Conservation (phyloP, 2,888 invertebrate species). For the Synergus laeviventris region DNA sequence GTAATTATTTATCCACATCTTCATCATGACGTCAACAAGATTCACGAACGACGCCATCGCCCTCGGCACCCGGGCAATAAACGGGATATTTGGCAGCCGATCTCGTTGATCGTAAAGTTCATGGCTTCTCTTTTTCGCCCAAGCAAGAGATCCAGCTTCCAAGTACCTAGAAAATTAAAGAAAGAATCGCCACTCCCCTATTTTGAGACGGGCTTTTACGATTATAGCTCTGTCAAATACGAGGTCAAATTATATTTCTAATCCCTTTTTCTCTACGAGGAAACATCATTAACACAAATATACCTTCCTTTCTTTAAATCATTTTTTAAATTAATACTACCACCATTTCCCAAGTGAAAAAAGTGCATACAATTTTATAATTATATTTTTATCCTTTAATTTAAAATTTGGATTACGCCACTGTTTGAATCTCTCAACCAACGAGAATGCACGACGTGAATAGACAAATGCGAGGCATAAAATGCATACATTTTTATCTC, state of each 20-base stretch:
- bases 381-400: neutral
- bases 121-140: neutral
- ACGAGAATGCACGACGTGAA: neutral
- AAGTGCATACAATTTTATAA: too few relatives aligned
- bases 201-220: slow-evolving; percentile 1
- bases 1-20: slow-evolving; percentile 25
- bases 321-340: neutral
- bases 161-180: slow-evolving; percentile 35
- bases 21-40: slow-evolving; percentile 6
- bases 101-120: slow-evolving; percentile 28
- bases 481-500: slow-evolving; percentile 34
- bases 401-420: neutral
- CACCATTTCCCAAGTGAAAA: neutral
- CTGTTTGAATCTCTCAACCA: neutral
- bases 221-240: neutral
- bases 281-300: neutral
- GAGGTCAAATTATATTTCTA: neutral
- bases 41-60: neutral
- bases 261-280: neutral
- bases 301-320: neutral
- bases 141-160: slow-evolving; percentile 12
- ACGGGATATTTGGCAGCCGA: slow-evolving; percentile 35
- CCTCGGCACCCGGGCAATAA: slow-evolving; percentile 24
- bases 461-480: slow-evolving; percentile 5
- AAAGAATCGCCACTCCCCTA: slow-evolving; percentile 1